Evolutionary conservation across 2,113 vertebrate species (phyloP).

Genomic region (Climacteris rufus): DNA sequence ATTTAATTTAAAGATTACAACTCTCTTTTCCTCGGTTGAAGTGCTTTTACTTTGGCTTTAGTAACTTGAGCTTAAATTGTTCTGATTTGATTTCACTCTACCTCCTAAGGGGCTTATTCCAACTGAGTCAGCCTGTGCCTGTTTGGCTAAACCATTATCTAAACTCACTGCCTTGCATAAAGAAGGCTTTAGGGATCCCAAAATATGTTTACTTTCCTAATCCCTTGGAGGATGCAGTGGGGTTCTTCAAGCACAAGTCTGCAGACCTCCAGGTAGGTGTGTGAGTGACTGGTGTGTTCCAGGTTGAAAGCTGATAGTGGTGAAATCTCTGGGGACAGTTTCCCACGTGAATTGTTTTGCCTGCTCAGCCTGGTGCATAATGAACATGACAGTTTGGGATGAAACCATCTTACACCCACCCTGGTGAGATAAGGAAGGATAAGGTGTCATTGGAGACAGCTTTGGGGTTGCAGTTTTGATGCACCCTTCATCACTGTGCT

Average conservation of each 20-base stretch:
- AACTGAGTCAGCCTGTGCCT: background rate
- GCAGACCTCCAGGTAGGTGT: background rate
- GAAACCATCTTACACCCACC: background rate
- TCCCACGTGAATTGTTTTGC: background rate
- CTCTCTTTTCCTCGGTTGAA: background rate
- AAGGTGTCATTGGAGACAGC: background rate
- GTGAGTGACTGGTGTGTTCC: background rate
- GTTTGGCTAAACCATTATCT: background rate
- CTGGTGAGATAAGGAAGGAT: background rate
- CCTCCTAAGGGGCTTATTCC: background rate
- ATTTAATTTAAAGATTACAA: background rate
- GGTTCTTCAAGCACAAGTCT: background rate
- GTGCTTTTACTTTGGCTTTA: background rate
- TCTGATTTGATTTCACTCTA: background rate
- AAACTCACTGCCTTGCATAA: background rate
- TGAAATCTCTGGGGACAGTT: background rate
- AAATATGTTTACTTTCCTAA: background rate
- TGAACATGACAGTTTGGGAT: background rate
- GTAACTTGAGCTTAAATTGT: background rate
- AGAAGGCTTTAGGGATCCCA: background rate
- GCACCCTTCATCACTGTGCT: accelerated
- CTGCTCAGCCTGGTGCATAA: background rate
- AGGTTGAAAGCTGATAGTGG: background rate
- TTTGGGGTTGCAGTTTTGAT: background rate
- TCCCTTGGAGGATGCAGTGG: background rate